These are phyloP conservation scores for Pelusios castaneus DNA, from an alignment of 2,113 vertebrate genomes.

Conservation along the genomic window DNA sequence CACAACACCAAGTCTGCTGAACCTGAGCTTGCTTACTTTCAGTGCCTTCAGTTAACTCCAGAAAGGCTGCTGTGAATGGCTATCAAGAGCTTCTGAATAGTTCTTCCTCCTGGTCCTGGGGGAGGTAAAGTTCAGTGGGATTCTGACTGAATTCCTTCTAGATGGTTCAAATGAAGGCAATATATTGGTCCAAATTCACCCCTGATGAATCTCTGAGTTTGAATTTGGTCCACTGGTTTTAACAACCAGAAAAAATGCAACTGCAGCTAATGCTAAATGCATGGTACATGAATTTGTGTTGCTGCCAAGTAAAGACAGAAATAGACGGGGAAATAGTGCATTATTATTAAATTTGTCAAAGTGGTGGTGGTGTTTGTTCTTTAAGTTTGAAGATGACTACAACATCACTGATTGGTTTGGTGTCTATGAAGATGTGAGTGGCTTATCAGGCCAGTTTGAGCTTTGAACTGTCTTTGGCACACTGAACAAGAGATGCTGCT, in stretches of 20 bases:
- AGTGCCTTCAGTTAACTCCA: background rate
- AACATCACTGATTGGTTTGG: too few species aligned
- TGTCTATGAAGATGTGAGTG: too few species aligned
- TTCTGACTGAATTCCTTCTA: background rate
- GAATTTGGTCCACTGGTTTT: background rate
- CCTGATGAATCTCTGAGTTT: background rate
- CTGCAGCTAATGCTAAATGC: background rate
- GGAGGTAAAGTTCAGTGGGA: background rate
- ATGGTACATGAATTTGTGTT: background rate
- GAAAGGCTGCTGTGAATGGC: background rate
- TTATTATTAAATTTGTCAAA: background rate
- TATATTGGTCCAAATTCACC: background rate
- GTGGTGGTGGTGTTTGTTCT: background rate
- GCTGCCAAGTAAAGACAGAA: background rate
- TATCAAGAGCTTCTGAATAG: background rate
- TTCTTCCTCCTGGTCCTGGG: background rate
- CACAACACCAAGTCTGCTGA: background rate
- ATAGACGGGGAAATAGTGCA: background rate
- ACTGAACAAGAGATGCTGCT: too few species aligned
- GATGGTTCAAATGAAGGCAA: background rate
- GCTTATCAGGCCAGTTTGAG: too few species aligned
- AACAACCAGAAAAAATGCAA: background rate
- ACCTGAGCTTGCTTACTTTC: background rate
- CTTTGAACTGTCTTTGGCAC: too few species aligned
- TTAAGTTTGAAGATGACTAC: too few species aligned